Base-by-base conservation (phyloP, 2,113 vertebrate species). In the Vidua chalybeata region DNA sequence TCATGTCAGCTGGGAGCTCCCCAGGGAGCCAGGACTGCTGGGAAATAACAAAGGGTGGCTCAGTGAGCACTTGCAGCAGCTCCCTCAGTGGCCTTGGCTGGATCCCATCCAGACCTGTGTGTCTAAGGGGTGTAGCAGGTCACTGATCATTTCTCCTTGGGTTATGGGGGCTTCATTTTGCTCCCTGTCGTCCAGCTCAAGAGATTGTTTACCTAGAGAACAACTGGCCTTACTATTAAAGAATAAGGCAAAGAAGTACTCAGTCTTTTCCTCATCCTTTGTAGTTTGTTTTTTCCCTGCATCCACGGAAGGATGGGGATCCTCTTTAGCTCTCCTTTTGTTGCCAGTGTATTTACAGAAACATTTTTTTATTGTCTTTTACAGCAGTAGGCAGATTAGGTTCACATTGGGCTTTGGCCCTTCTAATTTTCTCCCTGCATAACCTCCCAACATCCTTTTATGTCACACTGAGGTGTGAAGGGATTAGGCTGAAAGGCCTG, bases 401-500 rank as follows among this genome's bases (percentile, higher is more conserved):
- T 49, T 81, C 48, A 45, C 33, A 9, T 0, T 87, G 69, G 31
- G 23, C 48, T 81, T 81, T 63, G 69, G 55, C 31, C 76, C 14
- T 39, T 87, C 31, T 91, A 30, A 81, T 91, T 87, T 87, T 56
- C 48, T 55, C 41, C 11, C 69, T 51, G 33, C 56, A 69, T 69
- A 75, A 75, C 49, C 62, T 87, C 76, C 18, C 45, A 54, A 30
- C 5, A 26, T 75, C 62, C 35, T 69, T 81, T 43, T 45, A 27
- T 90, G 91, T 82, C 87, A 82, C 52, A 46, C 20, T 51, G 80
- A 94, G 89, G 79, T 88, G 89, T 85, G 84, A 91, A 96, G 63
- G 87, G 91, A 91, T 97, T 80, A 89, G 86, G 82, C 26, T 94
- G 84, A 94, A 97, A 97, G 68, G 66, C 88, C 81, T 94, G 46